Evolutionary conservation across 1,140 invertebrate genomes (phyloP), one percentile per base, ranked within the genome.

Genomic region (Globodera rostochiensis): DNA sequence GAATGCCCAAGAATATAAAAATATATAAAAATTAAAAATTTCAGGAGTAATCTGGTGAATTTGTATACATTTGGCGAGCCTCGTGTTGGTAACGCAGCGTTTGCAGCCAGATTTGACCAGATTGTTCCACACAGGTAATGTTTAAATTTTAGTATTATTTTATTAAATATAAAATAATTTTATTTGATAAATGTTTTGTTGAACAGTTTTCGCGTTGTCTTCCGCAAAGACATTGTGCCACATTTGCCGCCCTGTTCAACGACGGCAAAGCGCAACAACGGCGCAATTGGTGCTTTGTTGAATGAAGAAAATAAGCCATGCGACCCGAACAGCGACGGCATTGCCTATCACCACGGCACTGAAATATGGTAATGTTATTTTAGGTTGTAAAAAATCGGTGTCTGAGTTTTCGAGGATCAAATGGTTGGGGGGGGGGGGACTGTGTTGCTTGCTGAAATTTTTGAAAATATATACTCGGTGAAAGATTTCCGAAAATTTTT

Each of bases 51-150:
- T 67, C 84, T 87, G 21, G 64, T 86, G 15, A 77, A 69, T 46
- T 50, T 86, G 0, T 83, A 83, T 45, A 87, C 85, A 50, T 86
- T 87, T 71, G 85, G 85, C 0, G 80, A 86, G 69, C 85, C 85
- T 13, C 57, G 85, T 66, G 84, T 87, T 47, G 85, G 85, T 4
- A 83, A 77, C 13, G n/a, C 66, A 8, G 49, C 57, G 7, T 87
- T 85, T 66, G 85, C 85, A 9, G 9, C 70, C 13, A 66, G 74
- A 46, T 83, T 86, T 73, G 84, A 86, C 53, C 21, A 81, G 64
- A 66, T 87, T 11, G 82, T 86, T 57, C 85, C 85, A 47, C 15
- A 81, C 15, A 87, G 86, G 81, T 86, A 73, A 15, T 69, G 53
- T n/a, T 46, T 25, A 53, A 36, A 36, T 36, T 36, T 53, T 46